Conservation (phyloP, 2,797 vertebrate species). For the Hippocampus kuda region DNA sequence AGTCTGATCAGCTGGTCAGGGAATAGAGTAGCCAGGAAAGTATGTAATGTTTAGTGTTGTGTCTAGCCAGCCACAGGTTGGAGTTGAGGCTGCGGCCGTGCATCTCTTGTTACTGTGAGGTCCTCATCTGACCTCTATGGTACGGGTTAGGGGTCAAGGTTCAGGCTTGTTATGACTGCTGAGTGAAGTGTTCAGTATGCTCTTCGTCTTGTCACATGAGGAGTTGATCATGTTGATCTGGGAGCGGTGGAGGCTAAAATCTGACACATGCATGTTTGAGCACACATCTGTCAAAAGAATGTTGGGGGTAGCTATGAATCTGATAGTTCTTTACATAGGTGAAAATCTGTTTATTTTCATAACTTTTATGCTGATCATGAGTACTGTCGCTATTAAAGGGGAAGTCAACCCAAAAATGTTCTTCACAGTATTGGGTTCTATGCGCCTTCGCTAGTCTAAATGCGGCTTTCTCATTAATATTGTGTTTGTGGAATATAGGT, state of each 20-base stretch:
- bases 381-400: no score
- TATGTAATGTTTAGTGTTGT: constrained; percentile 53
- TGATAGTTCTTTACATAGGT: neutral
- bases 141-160: constrained; percentile 43
- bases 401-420: no score
- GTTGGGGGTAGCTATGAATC: neutral
- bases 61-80: constrained; percentile 50
- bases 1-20: constrained; percentile 9
- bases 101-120: constrained; percentile 60
- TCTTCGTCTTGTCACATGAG: constrained; percentile 43
- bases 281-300: constrained; percentile 4
- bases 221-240: constrained; percentile 26
- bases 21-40: constrained; percentile 22
- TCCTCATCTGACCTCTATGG: constrained; percentile 43
- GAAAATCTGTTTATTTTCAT: neutral
- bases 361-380: constrained; percentile 1
- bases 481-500: no score
- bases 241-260: constrained; percentile 35
- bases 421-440: no score
- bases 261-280: constrained; percentile 20
- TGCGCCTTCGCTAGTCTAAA: no score
- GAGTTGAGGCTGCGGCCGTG: constrained; percentile 40
- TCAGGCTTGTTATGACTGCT: constrained; percentile 59
- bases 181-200: constrained; percentile 36
- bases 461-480: no score